Base-by-base conservation (phyloP, 2,888 invertebrate species). In the Steromphala cineraria region DNA sequence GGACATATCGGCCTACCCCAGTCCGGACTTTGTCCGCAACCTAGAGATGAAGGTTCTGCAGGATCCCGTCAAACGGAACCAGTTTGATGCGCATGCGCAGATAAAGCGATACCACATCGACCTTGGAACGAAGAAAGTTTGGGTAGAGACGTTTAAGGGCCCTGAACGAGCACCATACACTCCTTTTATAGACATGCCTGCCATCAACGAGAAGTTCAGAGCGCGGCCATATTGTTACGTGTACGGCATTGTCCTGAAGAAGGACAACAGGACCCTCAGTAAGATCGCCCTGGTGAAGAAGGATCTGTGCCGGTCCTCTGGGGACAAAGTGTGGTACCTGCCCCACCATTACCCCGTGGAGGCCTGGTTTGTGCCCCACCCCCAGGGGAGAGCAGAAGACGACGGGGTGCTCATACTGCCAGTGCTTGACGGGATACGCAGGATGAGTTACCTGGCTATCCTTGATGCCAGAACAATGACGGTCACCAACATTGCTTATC, bases 321-420 rank as follows among this genome's bases (percentile, higher is more conserved):
- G 84, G 4, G 90, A 91, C 79, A 82, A 75, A 53, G 80, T 71
- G 10, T 91, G 91, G 90, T 79, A 80, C 36, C 55, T 84, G 15
- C 71, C 84, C 7, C 82, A 88, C 46, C 89, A 90, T 78, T 92
- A 89, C 77, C 89, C 90, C 0, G 85, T 86, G 19, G 92, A 92
- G 83, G 89, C 91, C 0, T 87, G 90, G 87, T 92, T 92, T 80
- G 87, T 92, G 8, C 85, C 90, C 13, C 77, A 75, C 28, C 91
- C 91, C 17, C 81, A 81, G 5, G 87, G 83, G 0, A 80, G 36
- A 5, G 19, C n/a, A 1, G 92, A 92, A 79, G 93, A 93, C 81
- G 92, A 92, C 71, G 93, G 93, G 0, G 80, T 89, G 19, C 80
- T 93, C 8, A 79, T 93, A 52, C 84, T 89, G 36, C 88, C 92